phyloP scores from a whole-genome alignment of 2,113 vertebrate genomes.

The Mellivora capensis region DNA sequence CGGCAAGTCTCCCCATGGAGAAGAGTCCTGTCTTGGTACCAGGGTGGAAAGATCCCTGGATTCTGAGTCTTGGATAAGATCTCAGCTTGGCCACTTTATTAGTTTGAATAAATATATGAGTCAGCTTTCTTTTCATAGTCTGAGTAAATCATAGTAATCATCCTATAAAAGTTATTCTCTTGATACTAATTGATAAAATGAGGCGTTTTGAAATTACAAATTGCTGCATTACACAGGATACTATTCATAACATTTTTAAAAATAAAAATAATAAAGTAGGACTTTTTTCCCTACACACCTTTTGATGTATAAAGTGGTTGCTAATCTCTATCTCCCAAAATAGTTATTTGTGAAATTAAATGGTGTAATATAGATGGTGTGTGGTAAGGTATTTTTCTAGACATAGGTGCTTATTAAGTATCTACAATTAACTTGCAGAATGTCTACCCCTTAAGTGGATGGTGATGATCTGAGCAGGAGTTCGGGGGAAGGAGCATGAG shows the following conservation, averaged over 20 bases:
- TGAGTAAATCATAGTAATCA: no score
- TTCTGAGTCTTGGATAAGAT: no score
- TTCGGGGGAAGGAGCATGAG: fast-evolving
- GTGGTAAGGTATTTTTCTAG: background rate
- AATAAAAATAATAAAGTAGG: background rate
- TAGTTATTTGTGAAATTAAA: fast-evolving
- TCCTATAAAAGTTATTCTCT: fast-evolving
- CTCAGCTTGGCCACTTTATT: no score
- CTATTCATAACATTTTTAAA: background rate
- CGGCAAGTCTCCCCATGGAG: no score
- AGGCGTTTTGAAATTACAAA: background rate
- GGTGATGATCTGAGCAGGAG: fast-evolving
- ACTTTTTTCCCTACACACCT: background rate
- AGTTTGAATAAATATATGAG: no score
- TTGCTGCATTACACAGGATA: background rate
- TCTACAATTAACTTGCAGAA: background rate
- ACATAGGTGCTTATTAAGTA: background rate
- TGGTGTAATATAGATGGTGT: fast-evolving
- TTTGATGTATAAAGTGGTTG: background rate
- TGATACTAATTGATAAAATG: background rate
- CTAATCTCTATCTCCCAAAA: background rate
- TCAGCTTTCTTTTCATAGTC: no score
- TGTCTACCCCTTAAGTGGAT: fast-evolving
- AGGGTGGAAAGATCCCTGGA: no score
- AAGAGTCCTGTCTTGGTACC: no score